Conservation (phyloP, 23 tunicate genomes). For the Phallusia fumigata region DNA sequence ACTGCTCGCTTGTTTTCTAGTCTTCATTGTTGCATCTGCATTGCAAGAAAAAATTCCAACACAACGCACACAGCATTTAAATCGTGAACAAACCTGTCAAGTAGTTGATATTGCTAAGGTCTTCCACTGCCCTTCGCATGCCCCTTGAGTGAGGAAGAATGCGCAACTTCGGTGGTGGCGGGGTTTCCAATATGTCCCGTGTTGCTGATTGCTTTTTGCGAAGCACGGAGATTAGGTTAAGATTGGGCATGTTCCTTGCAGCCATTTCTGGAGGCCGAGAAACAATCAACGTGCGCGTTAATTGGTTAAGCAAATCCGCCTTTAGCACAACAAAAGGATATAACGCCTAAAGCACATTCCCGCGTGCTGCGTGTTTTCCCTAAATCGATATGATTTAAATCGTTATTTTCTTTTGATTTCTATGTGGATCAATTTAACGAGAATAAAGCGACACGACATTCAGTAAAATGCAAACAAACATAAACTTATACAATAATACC, state of each 20-base stretch:
- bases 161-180: conserved; percentile 4
- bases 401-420: background rate
- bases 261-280: background rate
- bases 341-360: background rate
- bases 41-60: background rate
- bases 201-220: background rate
- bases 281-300: background rate
- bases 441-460: too few species aligned
- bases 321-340: too few species aligned
- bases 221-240: background rate
- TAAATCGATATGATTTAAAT: background rate
- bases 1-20: background rate
- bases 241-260: background rate
- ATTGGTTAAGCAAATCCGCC: too few species aligned
- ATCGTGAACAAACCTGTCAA: background rate
- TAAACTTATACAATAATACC: too few species aligned
- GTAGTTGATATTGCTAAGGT: background rate
- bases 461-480: too few species aligned
- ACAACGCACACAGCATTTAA: background rate
- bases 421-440: background rate
- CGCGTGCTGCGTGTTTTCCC: background rate
- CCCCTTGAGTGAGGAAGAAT: background rate
- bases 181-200: background rate
- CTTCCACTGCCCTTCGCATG: background rate
- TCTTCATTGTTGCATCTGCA: background rate